Base-by-base conservation (phyloP, 2,797 vertebrate genomes). In the Pangasius sanitwongsei region DNA sequence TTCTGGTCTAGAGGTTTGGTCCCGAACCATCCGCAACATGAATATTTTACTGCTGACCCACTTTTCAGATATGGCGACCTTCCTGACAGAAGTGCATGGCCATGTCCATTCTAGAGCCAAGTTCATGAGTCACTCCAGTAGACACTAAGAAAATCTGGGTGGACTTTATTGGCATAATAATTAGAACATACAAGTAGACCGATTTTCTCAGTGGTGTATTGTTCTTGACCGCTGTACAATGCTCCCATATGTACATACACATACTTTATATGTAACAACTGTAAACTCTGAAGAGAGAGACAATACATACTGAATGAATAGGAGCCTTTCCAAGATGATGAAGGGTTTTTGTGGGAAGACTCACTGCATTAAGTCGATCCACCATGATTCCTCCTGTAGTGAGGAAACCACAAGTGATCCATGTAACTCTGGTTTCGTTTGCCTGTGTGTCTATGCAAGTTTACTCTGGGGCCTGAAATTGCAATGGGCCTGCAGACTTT, bases 41-140 rank as follows among this genome's bases (percentile, higher is more conserved):
- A 95, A 94, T 95, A 94, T 95, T 95, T 95, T 89, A 95, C 93
- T 92, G 92, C 90, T 95, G 94, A 96, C 93, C 94, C 92, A 95
- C 86, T 95, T 96, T 93, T 92, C 83, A 81, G 87, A 91, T 90
- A 91, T 48, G 89, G 93, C 94, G 94, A 94, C 94, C 93, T 95
- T 94, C 94, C 93, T 93, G 92, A 94, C 91, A 92, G 90, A 92
- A 92, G 90, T 92, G 90, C 93, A 94, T 92, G 91, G 81, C 92
- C 67, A 89, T 94, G 94, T 95, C 94, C 94, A 92, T 92, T 93
- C 92, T 94, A 94, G 93, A 92, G 93, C 93, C 95, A 93, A 93
- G 94, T 93, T 92, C 92, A 94, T 94, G 95, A 95, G 94, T 95
- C 94, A 95, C 91, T 91, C 59, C 77, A 90, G 44, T 41, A 86